Evolutionary conservation across 2,797 vertebrate species (phyloP), one percentile per base, ranked within the genome.

Genomic region (Anabas testudineus): DNA sequence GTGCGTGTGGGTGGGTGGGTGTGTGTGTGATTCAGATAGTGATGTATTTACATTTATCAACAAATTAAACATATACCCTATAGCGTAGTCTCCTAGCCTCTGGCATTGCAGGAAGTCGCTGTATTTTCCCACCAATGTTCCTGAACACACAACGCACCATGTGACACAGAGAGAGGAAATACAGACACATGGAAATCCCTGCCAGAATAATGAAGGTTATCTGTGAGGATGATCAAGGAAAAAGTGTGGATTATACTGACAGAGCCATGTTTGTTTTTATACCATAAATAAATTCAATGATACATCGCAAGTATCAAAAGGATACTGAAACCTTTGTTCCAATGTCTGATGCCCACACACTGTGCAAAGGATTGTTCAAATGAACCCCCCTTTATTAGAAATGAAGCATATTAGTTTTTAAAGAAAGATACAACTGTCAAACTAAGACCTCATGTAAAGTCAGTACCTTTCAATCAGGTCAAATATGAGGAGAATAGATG

Each of bases 381-480:
- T 74, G 59, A 36, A 53, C 16, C 5, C 84, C 78, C 69, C 81
- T 83, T 58, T 21, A 54, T 9, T 18, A 26, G 15, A 76, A 28
- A 66, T 9, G 10, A 64, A 67, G 14, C 5, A 60, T 16, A 24
- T 63, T 26, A 3, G 22, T 26, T 43, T 45, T 53, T 22, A 56
- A n/a, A 45, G 15, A 53, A 45, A 37, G 8, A 21, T 5, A 24
- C 1, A 39, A 12, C 12, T 12, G n/a, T 0, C 7, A 42, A 28
- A 61, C 2, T 26, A 22, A 67, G 19, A 42, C 0, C 1, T 59
- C 12, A 55, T 19, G n/a, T 3, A 46, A 47, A 66, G n/a, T 26
- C 12, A 0, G 62, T 53, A 98, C 97, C 97, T 95, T 86, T 98
- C 96, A 14, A 95, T 97, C 95, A 97, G 96, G 80, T 97, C 96